Base-by-base conservation (phyloP, 2,888 invertebrate species). In the Synergus laeviventris region DNA sequence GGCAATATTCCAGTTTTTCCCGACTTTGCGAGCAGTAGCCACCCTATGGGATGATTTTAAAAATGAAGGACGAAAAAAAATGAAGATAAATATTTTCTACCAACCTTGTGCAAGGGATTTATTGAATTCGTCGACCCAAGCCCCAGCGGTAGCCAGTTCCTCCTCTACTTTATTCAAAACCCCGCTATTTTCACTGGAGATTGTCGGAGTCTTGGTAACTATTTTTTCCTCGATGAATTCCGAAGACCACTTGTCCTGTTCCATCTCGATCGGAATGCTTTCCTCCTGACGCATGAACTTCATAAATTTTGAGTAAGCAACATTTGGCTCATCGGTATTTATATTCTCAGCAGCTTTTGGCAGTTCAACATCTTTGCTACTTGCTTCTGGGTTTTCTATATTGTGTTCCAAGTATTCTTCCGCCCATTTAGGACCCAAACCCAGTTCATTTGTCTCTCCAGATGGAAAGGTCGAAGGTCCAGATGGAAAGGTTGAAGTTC, bases 231-330 rank as follows among this genome's bases (percentile, higher is more conserved):
- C 77, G 11, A 59, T 42, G 64, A 80, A 79, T 62, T 80, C 80
- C 14, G 76, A 62, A n/a, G 70, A 76, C 81, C 78, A 80, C 54
- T 78, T 80, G 42, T 80, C 87, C 78, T 91, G 86, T 75, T 88
- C 88, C 80, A 91, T 91, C 83, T 93, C 93, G 62, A 94, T 89
- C 78, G 93, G 92, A 74, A 93, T 90, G 82, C 95, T 94, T 87
- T 94, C 94, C 78, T 96, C 94, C 91, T 94, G 94, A 87, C 94
- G 94, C 94, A 97, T 96, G 88, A 96, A 97, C 87, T 94, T 95
- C 95, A 96, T 95, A 87, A 97, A 97, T 93, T 96, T 93, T 75
- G 95, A 96, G 88, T 95, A 95, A 31, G 94, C 94, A 85, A 95
- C 92, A 87, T 95, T 94, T 81, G 94, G 93, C 91, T 95, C 94